These are phyloP conservation scores for Nemotelus pantherinus DNA, from an alignment of 2,888 invertebrate genomes.

Conservation along the genomic window DNA sequence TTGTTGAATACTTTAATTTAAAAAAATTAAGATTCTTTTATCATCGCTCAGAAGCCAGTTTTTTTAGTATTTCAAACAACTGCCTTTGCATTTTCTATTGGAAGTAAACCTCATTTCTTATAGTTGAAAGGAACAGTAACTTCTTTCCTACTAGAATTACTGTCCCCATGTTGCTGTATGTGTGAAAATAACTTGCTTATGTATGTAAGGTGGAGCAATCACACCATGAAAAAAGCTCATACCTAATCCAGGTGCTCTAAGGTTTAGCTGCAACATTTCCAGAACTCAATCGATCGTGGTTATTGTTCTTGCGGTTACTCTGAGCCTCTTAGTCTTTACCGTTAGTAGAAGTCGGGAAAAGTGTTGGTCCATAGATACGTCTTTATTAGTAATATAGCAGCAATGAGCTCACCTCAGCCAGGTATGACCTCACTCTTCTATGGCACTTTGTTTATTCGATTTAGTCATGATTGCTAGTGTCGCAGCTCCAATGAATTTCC, in stretches of 20 bases:
- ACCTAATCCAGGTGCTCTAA: constrained; percentile 23
- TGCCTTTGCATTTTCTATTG: no score
- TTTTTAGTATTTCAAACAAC: no score
- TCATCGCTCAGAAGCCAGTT: no score
- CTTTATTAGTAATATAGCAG: background rate
- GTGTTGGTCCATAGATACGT: background rate
- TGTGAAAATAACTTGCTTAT: background rate
- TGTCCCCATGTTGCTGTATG: background rate
- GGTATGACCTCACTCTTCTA: constrained; percentile 30
- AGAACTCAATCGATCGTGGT: constrained; percentile 10
- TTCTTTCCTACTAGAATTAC: background rate
- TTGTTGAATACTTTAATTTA: no score
- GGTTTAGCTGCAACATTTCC: background rate
- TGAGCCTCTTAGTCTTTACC: background rate
- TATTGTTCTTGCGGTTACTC: background rate
- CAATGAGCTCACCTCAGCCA: constrained; percentile 31
- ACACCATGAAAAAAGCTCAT: background rate
- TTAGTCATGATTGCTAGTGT: background rate
- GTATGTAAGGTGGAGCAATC: background rate
- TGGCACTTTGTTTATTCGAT: constrained; percentile 11
- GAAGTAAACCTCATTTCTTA: no score
- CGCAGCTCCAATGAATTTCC: background rate
- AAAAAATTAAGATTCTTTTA: no score
- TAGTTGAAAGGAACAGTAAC: background rate
- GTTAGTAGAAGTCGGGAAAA: constrained; percentile 1